These are phyloP conservation scores for Melopsittacus undulatus DNA, from an alignment of 2,797 vertebrate species.

Conservation along the genomic window DNA sequence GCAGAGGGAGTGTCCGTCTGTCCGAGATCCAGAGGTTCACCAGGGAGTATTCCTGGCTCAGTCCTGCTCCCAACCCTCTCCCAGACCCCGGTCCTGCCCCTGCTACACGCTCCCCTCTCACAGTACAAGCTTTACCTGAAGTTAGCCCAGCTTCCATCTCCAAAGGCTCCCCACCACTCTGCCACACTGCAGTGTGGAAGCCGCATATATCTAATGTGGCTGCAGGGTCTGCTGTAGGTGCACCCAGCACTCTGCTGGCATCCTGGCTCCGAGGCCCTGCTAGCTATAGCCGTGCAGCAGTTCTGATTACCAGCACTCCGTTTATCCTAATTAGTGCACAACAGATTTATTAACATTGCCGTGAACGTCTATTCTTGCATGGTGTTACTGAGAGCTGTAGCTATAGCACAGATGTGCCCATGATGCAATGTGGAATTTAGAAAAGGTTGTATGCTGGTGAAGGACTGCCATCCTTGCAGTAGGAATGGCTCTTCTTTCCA, in stretches of 20 bases:
- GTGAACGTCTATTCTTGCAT: background rate
- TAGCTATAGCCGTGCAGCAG: background rate
- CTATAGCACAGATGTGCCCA: rapidly evolving
- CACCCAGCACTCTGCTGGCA: background rate
- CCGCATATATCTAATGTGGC: rapidly evolving
- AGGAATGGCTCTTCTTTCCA: background rate
- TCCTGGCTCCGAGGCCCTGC: background rate
- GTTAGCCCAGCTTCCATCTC: background rate
- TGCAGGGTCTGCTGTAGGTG: background rate
- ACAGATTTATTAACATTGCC: background rate
- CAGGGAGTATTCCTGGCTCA: rapidly evolving
- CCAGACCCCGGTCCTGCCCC: background rate
- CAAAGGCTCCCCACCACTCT: background rate
- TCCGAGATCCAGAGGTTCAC: too few relatives aligned
- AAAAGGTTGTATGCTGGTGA: rapidly evolving
- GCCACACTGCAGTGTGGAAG: rapidly evolving
- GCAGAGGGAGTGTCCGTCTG: rapidly evolving
- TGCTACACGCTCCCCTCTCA: rapidly evolving
- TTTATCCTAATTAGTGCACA: background rate
- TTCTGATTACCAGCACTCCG: rapidly evolving
- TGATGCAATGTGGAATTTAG: background rate
- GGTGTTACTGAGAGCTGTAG: rapidly evolving
- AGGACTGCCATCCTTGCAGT: background rate
- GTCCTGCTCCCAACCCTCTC: rapidly evolving
- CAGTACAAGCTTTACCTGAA: background rate